Evolutionary conservation across 2,113 vertebrate species (phyloP), one percentile per base, ranked within the genome.

Genomic region (Toxotes chatareus): DNA sequence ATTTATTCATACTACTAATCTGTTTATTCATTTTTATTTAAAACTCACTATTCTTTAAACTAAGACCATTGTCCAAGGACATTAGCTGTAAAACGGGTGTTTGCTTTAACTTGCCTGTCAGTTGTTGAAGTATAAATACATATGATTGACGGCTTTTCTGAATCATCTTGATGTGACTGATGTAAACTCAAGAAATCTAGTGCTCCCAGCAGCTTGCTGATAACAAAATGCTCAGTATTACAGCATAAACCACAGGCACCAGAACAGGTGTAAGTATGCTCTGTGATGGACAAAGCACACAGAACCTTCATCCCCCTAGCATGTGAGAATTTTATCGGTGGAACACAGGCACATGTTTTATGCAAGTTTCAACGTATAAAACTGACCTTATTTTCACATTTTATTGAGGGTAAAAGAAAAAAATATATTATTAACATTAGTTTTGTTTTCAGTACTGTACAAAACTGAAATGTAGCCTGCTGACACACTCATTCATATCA

Each of bases 401-500:
- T 60, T 59, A 51, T 60, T n/a, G 19, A 47, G 42, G 14, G n/a
- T 65, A 19, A 55, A 57, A 61, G 34, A 60, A 42, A 44, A 17
- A 84, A 65, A 8, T 40, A 40, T 8, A 31, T n/a, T 31, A 44
- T 61, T 59, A 36, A 4, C 21, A 32, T 70, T 65, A 5, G 1
- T 19, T 42, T 65, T 57, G 5, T 72, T 78, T 78, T 68, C 19
- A 55, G 49, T 6, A 31, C 51, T 49, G n/a, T 72, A 61, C 27
- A 75, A 74, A 49, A 46, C 7, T 4, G 1, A 70, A 51, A 34
- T 65, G 23, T 21, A 73, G 40, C 38, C 19, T 34, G 7, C 64
- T 76, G 53, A 59, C 38, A 77, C 8, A 71, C 44, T 85, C 36
- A 64, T 65, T 75, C 47, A 81, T 56, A 80, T 71, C 36, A 85